Evolutionary conservation across 2,113 vertebrate species (phyloP), one percentile per base, ranked within the genome.

Genomic region (Arvicanthis niloticus): DNA sequence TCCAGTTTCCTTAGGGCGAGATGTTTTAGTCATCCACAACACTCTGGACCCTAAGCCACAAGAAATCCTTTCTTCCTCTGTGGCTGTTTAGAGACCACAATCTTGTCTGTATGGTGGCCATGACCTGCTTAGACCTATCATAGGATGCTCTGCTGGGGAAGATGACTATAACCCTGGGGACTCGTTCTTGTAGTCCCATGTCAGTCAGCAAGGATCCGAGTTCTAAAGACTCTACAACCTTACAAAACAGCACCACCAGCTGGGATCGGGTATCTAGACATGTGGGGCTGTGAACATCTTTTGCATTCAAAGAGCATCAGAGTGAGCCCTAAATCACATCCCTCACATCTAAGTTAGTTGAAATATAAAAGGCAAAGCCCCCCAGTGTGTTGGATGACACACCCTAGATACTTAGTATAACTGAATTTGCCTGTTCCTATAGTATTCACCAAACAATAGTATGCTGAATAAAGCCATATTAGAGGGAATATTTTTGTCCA

Each of bases 101-200:
- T 29, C 40, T 95, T 58, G 26, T 24, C 42, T 24, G 5, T 3
- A 0, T 0, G 40, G 48, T 7, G 1, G 29, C 34, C 1, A 1
- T 31, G 84, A 10, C 40, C 60, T 60, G 1, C 13, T 56, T 29
- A 12, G n/a, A 75, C 48, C 56, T 0, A 0, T 4, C 1, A 0
- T 19, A 21, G 24, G 70, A 4, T 0, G 5, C 22, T 13, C 0
- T 60, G 9, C 75, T 42, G 26, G 21, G 48, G 21, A 0, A 0
- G 11, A 1, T 31, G 13, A 6, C 24, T 48, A 31, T 16, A 31
- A 48, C 12, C 40, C 75, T 48, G 40, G 22, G 45, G 24, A 76
- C 42, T 77, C 42, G 0, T 48, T 45, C 42, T 13, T 13, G 31
- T 31, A 45, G 26, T 24, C 5, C 75, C 40, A 17, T 31, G 13